Percentiles rank a stretch among this genome's conserved stretches.
Conservation (phyloP, 2,797 vertebrate species). For the Gastrophryne carolinensis region DNA sequence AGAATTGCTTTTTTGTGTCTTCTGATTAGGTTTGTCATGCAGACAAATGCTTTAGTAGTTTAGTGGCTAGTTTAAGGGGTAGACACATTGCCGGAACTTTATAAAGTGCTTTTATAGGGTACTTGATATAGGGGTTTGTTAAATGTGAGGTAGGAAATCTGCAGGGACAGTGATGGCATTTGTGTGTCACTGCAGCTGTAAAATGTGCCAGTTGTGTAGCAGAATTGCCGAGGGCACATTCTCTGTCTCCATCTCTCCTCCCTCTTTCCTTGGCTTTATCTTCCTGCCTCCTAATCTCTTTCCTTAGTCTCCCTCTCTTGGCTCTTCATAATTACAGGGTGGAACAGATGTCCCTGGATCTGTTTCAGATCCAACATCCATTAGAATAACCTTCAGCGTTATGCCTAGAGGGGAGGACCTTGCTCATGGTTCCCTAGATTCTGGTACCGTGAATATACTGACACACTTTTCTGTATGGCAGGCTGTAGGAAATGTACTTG, state of each 20-base stretch:
- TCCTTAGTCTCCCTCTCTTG: slow-evolving; percentile 49
- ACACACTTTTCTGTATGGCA: not conserved
- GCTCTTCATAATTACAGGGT: slow-evolving; percentile 53
- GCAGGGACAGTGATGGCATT: slow-evolving; percentile 14
- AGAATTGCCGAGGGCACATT: slow-evolving; percentile 41
- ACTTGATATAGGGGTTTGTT: not conserved
- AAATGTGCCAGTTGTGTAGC: slow-evolving; percentile 28
- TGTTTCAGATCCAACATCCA: slow-evolving; percentile 54
- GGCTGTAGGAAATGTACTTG: too few relatives aligned
- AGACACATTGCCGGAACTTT: too few relatives aligned
- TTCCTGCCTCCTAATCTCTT: slow-evolving; percentile 42
- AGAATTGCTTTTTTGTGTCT: too few relatives aligned
- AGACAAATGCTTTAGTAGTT: too few relatives aligned
- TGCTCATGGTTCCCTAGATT: slow-evolving; percentile 25
- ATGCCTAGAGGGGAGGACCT: slow-evolving; percentile 22
- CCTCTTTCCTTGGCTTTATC: slow-evolving; percentile 47
- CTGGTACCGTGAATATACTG: not conserved
- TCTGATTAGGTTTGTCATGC: too few relatives aligned
- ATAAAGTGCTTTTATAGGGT: too few relatives aligned
- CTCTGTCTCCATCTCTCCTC: slow-evolving; percentile 49
- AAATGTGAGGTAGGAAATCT: slow-evolving; percentile 18
- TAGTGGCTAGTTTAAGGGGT: too few relatives aligned
- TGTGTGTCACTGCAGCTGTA: slow-evolving; percentile 14
- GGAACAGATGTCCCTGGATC: slow-evolving; percentile 54
- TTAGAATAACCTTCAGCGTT: slow-evolving; percentile 54